phyloP scores from a whole-genome alignment of 1,140 invertebrate genomes.

The Cryptotermes secundus region DNA sequence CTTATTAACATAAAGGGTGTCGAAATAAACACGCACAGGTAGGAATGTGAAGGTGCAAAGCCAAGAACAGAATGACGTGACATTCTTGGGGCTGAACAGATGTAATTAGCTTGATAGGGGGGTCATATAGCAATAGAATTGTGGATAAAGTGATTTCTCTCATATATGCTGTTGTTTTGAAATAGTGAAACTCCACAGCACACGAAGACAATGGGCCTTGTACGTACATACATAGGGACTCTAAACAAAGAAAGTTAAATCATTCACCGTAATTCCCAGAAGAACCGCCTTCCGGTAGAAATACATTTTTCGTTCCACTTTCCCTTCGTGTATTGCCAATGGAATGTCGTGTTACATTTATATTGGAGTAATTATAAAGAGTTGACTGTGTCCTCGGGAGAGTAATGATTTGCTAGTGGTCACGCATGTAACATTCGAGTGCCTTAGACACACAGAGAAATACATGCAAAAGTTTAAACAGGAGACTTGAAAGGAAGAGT shows the following conservation, averaged over 20 bases:
- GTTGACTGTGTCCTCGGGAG: no score
- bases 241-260: background rate
- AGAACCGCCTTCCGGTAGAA: background rate
- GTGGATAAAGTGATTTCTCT: background rate
- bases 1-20: background rate
- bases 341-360: background rate
- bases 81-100: background rate
- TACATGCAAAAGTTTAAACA: no score
- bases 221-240: background rate
- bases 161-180: background rate
- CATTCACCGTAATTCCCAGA: background rate
- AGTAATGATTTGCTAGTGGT: no score
- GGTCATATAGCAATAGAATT: background rate
- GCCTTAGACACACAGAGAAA: no score
- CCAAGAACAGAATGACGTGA: background rate
- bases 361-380: background rate
- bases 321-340: background rate
- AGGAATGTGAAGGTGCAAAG: background rate
- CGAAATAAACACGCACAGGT: background rate
- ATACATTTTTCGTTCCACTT: conserved; percentile 3
- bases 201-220: background rate
- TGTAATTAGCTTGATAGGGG: background rate
- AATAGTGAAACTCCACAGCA: background rate
- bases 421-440: no score
- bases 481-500: no score